Evolutionary conservation across 2,113 vertebrate species (phyloP).

Genomic region (Gallinago jamesoni): DNA sequence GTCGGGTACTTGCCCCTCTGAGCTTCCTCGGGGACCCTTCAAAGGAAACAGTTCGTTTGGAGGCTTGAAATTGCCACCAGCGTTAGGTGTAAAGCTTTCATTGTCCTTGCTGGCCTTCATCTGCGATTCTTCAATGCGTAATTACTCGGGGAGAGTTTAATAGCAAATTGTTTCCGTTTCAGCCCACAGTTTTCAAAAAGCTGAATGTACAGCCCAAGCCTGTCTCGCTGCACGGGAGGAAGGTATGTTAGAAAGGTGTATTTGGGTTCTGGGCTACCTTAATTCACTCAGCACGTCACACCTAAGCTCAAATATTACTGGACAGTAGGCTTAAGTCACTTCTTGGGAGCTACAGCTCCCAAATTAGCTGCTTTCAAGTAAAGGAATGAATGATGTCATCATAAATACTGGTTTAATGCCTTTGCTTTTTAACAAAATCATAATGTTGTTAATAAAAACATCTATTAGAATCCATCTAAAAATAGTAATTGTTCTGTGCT

Average conservation of each 20-base stretch:
- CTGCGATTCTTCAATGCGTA: background rate
- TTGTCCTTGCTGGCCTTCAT: background rate
- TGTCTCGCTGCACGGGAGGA: background rate
- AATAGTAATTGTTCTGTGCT: background rate
- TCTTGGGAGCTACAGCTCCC: background rate
- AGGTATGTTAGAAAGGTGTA: background rate
- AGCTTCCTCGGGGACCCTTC: background rate
- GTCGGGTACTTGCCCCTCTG: background rate
- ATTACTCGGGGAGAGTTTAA: background rate
- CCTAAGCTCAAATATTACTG: background rate
- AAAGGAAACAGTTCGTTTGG: background rate
- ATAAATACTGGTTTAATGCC: background rate
- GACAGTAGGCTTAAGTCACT: background rate
- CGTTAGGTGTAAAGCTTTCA: background rate
- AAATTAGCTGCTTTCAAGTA: background rate
- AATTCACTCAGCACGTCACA: background rate
- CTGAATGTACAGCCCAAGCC: background rate
- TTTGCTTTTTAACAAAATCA: background rate
- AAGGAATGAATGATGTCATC: background rate
- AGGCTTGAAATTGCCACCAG: background rate
- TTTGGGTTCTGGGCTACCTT: background rate
- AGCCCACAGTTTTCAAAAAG: background rate
- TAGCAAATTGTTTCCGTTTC: background rate
- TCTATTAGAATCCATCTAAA: background rate
- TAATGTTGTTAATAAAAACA: background rate